phyloP scores from a whole-genome alignment of 2,797 vertebrate species.

The Pterois miles region DNA sequence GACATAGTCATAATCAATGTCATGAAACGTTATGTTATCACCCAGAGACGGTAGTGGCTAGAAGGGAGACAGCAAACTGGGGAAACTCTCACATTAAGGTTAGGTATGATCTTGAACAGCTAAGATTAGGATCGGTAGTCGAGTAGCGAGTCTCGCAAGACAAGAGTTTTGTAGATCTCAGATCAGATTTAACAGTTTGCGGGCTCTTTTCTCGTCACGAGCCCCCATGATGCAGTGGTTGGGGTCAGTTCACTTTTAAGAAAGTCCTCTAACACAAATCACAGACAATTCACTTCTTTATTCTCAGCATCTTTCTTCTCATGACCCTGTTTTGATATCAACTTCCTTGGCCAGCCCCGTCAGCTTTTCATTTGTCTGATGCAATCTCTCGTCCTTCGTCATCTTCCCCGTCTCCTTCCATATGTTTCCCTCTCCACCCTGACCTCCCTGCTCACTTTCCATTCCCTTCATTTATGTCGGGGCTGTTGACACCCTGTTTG shows the following conservation, averaged over 20 bases:
- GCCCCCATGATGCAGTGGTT: too few species aligned
- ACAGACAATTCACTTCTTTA: background rate
- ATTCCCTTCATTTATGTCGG: slow-evolving; percentile 40
- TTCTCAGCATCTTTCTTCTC: background rate
- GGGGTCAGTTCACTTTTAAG: too few species aligned
- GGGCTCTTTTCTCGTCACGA: too few species aligned
- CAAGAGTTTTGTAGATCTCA: too few species aligned
- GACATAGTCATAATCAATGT: background rate
- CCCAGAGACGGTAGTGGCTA: background rate
- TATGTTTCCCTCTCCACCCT: slow-evolving; percentile 13
- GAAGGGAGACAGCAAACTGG: background rate
- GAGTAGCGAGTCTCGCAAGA: too few species aligned
- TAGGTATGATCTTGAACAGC: background rate
- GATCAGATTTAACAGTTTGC: too few species aligned
- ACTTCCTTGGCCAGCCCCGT: background rate
- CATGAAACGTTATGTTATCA: background rate
- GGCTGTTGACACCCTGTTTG: slow-evolving; percentile 53
- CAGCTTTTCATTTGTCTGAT: slow-evolving; percentile 28
- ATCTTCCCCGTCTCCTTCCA: background rate
- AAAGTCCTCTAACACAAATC: slow-evolving; percentile 1
- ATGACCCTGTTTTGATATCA: slow-evolving; percentile 9
- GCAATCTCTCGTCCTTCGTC: background rate
- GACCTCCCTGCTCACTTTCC: slow-evolving; percentile 51
- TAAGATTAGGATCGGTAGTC: background rate
- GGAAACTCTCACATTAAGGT: background rate